These are phyloP conservation scores for Plutella xylostella DNA, from an alignment of 2,888 invertebrate genomes.

Conservation along the genomic window DNA sequence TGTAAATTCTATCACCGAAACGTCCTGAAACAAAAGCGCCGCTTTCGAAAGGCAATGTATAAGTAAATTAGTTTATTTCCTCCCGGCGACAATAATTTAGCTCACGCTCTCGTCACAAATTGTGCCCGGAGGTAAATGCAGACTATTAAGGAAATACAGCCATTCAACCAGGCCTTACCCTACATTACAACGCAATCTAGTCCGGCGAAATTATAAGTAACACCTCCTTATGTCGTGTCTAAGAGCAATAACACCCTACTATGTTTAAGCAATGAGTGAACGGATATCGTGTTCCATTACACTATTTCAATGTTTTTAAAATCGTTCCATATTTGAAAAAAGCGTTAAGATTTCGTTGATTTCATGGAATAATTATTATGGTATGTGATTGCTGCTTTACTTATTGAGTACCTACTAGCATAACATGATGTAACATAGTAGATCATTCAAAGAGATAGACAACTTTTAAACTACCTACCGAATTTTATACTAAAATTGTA, in stretches of 20 bases:
- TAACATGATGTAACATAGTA: no score
- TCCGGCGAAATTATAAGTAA: conserved; percentile 64
- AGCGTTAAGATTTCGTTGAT: no score
- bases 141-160: conserved; percentile 70
- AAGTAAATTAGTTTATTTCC: conserved; percentile 70
- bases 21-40: conserved; percentile 17
- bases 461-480: no score
- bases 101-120: conserved; percentile 67
- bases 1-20: no score
- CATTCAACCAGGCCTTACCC: conserved; percentile 65
- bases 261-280: conserved; percentile 25
- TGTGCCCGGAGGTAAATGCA: conserved; percentile 66
- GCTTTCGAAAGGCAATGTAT: conserved; percentile 50
- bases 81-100: conserved; percentile 63
- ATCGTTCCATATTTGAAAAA: conserved; percentile 6
- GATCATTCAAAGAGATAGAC: no score
- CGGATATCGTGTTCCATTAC: conserved; percentile 25
- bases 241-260: conserved; percentile 44
- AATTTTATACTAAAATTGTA: no score
- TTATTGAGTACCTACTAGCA: no score
- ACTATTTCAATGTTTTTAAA: conserved; percentile 24
- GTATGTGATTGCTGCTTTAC: no score
- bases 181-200: conserved; percentile 64
- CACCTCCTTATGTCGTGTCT: conserved; percentile 61
- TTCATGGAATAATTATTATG: no score